Evolutionary conservation across 53 echinoderm and acorn worm genomes (phyloP).

Genomic region (Actinopyga echinites): DNA sequence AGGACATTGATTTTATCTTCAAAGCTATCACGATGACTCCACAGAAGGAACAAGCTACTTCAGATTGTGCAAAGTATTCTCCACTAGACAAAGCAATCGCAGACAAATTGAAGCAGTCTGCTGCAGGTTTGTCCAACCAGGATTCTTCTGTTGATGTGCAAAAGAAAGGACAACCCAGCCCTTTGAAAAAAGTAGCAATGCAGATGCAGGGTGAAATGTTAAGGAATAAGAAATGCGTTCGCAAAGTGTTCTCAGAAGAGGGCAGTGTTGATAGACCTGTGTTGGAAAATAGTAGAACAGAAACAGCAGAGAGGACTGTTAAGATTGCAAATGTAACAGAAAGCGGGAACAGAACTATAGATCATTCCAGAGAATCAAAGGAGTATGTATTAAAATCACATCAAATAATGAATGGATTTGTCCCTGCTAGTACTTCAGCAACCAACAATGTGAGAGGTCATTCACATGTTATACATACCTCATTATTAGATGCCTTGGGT

Average conservation of each 20-base stretch:
- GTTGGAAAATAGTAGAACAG: too few relatives aligned
- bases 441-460: too few relatives aligned
- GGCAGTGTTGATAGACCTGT: background rate
- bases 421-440: too few relatives aligned
- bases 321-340: too few relatives aligned
- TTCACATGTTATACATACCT: too few relatives aligned
- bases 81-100: slow-evolving; percentile 13
- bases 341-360: too few relatives aligned
- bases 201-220: background rate
- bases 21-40: slow-evolving; percentile 18
- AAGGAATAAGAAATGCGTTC: slow-evolving; percentile 11
- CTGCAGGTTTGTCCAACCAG: background rate
- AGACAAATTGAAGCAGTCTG: background rate
- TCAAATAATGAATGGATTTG: too few relatives aligned
- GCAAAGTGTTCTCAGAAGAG: slow-evolving; percentile 17
- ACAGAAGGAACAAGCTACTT: background rate
- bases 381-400: too few relatives aligned
- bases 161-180: background rate
- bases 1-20: slow-evolving; percentile 22
- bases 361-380: too few relatives aligned
- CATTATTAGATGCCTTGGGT: too few relatives aligned
- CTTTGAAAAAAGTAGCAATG: slow-evolving; percentile 30
- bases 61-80: background rate
- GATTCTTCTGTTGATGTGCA: background rate
- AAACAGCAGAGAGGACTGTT: too few relatives aligned